Conservation (phyloP, 1,140 invertebrate genomes). For the Sarcophaga bullata region DNA sequence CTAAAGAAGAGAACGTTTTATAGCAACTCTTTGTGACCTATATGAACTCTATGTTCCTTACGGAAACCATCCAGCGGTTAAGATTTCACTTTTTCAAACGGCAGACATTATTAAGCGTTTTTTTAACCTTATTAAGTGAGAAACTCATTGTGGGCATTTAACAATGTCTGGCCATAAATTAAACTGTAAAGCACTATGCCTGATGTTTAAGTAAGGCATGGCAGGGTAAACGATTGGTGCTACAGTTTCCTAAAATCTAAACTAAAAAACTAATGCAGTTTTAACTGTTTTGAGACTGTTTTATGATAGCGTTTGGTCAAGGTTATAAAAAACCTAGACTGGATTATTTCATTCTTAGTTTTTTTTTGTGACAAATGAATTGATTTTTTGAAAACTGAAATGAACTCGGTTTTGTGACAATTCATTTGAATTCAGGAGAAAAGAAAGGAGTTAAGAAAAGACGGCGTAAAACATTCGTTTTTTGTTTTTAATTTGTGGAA, state of each 20-base stretch:
- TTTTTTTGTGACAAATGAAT: background rate
- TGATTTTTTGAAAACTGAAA: too few species aligned
- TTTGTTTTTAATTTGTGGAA: background rate
- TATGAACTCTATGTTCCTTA: too few species aligned
- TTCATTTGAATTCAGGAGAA: slow-evolving; percentile 4
- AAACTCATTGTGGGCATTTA: background rate
- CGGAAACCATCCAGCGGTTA: too few species aligned
- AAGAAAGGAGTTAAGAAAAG: slow-evolving; percentile 5
- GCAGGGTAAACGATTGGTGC: too few species aligned
- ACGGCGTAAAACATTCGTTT: too few species aligned
- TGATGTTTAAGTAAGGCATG: background rate
- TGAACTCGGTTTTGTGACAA: background rate
- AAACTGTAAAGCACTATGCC: background rate
- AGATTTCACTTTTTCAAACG: too few species aligned
- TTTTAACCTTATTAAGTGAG: slow-evolving; percentile 23
- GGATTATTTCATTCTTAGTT: too few species aligned
- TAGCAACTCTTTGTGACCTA: too few species aligned
- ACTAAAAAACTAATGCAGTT: slow-evolving; percentile 27
- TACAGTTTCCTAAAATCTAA: slow-evolving; percentile 1
- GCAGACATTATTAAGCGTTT: background rate
- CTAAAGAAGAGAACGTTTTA: too few species aligned
- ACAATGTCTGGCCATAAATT: background rate
- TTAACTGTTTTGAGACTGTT: slow-evolving; percentile 25
- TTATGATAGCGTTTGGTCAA: background rate
- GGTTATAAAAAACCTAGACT: background rate